These are phyloP conservation scores for Zaprionus ghesquierei DNA, from an alignment of 1,140 invertebrate species.

Conservation along the genomic window DNA sequence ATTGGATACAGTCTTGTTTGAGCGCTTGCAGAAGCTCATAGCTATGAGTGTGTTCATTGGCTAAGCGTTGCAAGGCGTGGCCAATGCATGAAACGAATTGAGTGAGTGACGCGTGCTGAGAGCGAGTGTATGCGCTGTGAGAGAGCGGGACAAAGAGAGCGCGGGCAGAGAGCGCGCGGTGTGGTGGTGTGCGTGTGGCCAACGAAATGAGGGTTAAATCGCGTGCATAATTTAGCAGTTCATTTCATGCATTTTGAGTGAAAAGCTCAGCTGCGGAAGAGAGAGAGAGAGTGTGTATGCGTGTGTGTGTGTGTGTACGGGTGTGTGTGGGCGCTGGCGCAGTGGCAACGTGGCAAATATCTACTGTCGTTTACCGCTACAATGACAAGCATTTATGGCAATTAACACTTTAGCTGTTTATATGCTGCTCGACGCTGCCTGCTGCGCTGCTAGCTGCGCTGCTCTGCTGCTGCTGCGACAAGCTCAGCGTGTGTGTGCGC, in stretches of 20 bases:
- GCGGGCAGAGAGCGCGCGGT: background rate
- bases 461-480: conserved; percentile 8
- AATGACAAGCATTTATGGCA: conserved; percentile 83
- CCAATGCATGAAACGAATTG: background rate
- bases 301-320: conserved; percentile 10
- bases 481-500: conserved; percentile 19
- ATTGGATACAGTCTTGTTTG: conserved; percentile 61
- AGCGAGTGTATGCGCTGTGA: conserved; percentile 41
- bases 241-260: conserved; percentile 81
- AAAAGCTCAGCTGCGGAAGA: conserved; percentile 49
- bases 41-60: conserved; percentile 50
- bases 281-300: background rate
- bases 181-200: conserved; percentile 46
- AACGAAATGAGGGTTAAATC: conserved; percentile 78
- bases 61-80: conserved; percentile 51
- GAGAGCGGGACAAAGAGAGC: background rate
- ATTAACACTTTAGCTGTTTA: conserved; percentile 83
- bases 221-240: conserved; percentile 82
- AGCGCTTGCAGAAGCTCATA: conserved; percentile 14
- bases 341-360: conserved; percentile 74
- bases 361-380: conserved; percentile 82
- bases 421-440: conserved; percentile 67
- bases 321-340: conserved; percentile 58
- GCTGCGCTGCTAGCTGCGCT: conserved; percentile 9
- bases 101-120: conserved; percentile 30